Base-by-base conservation (phyloP, 2,888 invertebrate genomes). In the Lasioglossum lativentre region DNA sequence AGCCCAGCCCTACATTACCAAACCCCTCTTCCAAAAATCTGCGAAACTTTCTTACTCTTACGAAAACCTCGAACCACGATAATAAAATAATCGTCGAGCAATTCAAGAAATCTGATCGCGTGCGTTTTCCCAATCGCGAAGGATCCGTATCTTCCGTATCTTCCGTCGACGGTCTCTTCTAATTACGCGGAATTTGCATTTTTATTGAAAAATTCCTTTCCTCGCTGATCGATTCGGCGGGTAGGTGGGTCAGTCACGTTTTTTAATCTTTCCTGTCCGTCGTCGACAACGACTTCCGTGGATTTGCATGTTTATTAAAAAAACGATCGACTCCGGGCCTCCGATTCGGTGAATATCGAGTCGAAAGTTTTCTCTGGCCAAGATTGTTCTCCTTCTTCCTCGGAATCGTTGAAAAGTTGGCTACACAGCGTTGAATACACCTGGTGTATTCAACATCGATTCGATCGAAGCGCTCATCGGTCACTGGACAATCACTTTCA, bases 281-380 rank as follows among this genome's bases (percentile, higher is more conserved):
- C 59, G 52, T 79, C 86, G 72, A 71, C 71, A 80, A 74, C 75
- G 83, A 83, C 76, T 82, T 83, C 77, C 45, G 45, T 59, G 75
- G 78, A 87, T 87, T 87, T 86, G 86, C 86, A 87, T 87, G 86
- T 87, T 87, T 87, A 87, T 87, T 87, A 78, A 87, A 87, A 86
- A 66, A 87, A 74, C 78, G 83, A 75, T 83, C 80, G 71, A 74
- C 78, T 77, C 78, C 14, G 14, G 75, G 23, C 23, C 68, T 82
- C 56, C 73, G 75, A 76, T 86, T 86, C 19, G 75, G 75, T 68
- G 86, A 77, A 77, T 85, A 86, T 86, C 76, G 76, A 85, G 38
- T 6, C 38, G 42, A 56, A 42, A 10, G 56, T 63, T 82, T 73
- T 30, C 30, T 23, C 23, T 4, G 19, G 68, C 10, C 6, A 68